Base-by-base conservation (phyloP, 2,888 invertebrate species). In the Conistra vaccinii region DNA sequence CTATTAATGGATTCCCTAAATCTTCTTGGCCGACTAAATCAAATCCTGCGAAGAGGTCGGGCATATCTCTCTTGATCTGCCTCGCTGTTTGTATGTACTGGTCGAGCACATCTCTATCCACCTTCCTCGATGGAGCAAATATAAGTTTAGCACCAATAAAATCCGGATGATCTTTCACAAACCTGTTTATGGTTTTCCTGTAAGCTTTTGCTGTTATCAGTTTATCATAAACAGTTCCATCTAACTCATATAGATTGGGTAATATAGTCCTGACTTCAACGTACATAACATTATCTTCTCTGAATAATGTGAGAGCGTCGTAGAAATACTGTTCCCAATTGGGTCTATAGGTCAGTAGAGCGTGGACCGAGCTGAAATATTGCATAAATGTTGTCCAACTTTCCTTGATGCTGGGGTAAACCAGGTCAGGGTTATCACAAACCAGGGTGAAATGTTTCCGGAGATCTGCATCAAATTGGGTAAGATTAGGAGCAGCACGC, bases 11-110 rank as follows among this genome's bases (percentile, higher is more conserved):
- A 53, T 94, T 92, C 0, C 98, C 98, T 65, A 94, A 90, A 88
- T 98, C 98, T 91, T 98, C 98, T 88, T 98, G 98, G 0, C 98
- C 98, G 0, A 98, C 98, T 76, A 98, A 95, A 94, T 98, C 98
- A 84, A 98, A 98, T 10, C 98, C 98, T 39, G 97, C 98, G 57
- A 98, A 95, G 77, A 97, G 97, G 23, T 97, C 96, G 0, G 98
- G 97, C 91, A 97, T 97, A 14, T 93, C 90, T 1, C 87, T 88
- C 90, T 97, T 96, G 29, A 97, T 91, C 53, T 84, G 85, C 70
- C 85, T 90, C 2, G 94, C 94, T 39, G 92, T 78, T 61, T 87
- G 69, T 58, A 98, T 90, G 86, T 97, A 97, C 0, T 90, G 85
- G 0, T 92, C 90, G 1, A 97, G 88, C 0, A 92, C 90, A 1